Base-by-base conservation (phyloP, 2,113 vertebrate species). In the Bambusicola thoracicus region DNA sequence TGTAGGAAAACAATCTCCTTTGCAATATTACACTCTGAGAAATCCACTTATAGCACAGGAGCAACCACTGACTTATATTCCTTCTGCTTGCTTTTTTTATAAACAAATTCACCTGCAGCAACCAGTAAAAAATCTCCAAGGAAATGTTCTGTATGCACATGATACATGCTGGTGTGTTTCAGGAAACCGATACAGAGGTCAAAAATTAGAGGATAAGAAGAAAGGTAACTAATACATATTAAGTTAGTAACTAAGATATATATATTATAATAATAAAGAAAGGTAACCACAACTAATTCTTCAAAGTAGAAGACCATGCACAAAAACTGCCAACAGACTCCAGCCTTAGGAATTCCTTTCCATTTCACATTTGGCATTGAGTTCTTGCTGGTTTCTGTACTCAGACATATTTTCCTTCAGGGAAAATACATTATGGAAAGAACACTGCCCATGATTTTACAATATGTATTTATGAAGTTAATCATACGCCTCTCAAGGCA, bases 51-150 rank as follows among this genome's bases (percentile, higher is more conserved):
- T 5, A 3, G 44, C 65, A 81, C 21, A 58, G 49, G 27, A 92
- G 65, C 40, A 83, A 85, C 93, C 46, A 90, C 48, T 77, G 63
- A 88, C 36, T 76, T 81, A 44, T 1, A 59, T n/a, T 66, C 44
- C 25, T 8, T 49, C 34, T 63, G 51, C 65, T 84, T 92, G 78
- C 44, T n/a, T 94, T 92, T 92, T 67, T 79, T 49, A 85, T 41
- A 76, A 85, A 70, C n/a, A 81, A 92, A 91, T 94, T 73, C 81
- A 94, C 72, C 72, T 90, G 75, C 85, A 85, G 79, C 51, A 46
- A 69, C 36, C 63, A 80, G 27, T 36, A 73, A 63, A 10, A 83
- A 58, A 63, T 59, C 61, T 88, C 55, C 41, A 22, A 59, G 41
- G 51, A 65, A 88, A 85, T 53, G 20, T 40, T 55, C 29, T 20